These are phyloP conservation scores for Lycocorax pyrrhopterus DNA, from an alignment of 2,113 vertebrate genomes.

Conservation along the genomic window DNA sequence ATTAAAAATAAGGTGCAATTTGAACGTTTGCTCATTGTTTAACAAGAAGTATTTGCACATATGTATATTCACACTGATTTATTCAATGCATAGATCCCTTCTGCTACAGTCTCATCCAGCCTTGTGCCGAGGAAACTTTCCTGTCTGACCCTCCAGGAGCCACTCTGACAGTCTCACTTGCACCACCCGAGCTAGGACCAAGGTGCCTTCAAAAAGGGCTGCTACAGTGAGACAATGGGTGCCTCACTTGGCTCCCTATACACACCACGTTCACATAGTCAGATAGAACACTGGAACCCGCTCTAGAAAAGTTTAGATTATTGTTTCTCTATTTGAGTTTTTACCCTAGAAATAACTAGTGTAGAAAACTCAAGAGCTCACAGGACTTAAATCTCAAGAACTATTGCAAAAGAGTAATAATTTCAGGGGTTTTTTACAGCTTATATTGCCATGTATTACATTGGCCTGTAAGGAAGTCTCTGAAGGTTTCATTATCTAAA, in stretches of 20 bases:
- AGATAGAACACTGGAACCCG: neutral
- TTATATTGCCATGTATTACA: neutral
- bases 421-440: accelerated
- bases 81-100: neutral
- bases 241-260: neutral
- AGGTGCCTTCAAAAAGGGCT: neutral
- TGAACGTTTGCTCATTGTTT: neutral
- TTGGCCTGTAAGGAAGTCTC: neutral
- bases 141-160: neutral
- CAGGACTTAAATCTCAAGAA: neutral
- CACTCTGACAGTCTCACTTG: too few species aligned
- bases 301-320: neutral
- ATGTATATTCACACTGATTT: neutral
- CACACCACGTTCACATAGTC: too few species aligned
- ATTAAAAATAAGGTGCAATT: neutral
- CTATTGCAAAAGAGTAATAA: neutral
- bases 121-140: neutral
- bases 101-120: neutral
- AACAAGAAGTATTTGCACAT: neutral
- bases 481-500: neutral
- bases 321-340: neutral
- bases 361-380: neutral
- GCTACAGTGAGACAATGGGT: accelerated
- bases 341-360: neutral
- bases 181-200: neutral